Evolutionary conservation across 2,888 invertebrate genomes (phyloP), one percentile per base, ranked within the genome.

Genomic region (Caenorhabditis plicata): DNA sequence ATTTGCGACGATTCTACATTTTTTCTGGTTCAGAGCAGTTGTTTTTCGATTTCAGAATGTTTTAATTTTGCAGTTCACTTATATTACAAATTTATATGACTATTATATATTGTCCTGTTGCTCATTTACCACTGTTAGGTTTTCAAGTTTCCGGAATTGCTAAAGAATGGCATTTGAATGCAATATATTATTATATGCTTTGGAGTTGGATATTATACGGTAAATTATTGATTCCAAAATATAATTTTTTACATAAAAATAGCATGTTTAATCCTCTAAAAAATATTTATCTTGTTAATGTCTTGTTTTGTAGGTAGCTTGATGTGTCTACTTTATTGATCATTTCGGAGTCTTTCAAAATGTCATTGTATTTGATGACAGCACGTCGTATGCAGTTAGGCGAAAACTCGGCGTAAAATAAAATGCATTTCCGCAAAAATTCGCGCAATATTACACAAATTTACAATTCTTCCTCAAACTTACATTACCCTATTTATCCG

Each of bases 81-180:
- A 19, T 55, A 26, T 48, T 42, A 23, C 55, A 55, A 33, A 36
- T 55, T 33, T 55, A 55, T 32, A 38, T 55, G n/a, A 48, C 47
- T 19, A 33, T 55, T 4, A 38, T 55, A 19, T 55, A 55, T 17
- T 48, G 55, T 7, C 55, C 55, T 0, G 55, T 55, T 4, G 55
- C 55, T 5, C 48, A 55, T 44, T 44, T 55, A n/a, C 55, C 55
- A 19, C 42, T 55, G 43, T 55, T 55, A 17, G 55, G 55, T 11
- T 55, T 55, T 31, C 55, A 55, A 55, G 48, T 55, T 13, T 48
- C 48, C 1, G 55, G 55, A 7, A 27, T 55, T 19, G 44, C 44
- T 2, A 25, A 44, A 15, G 35, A 19, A 17, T 55, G 55, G 55
- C 35, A 39, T 8, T 11, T 55, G 15, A 55, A 55, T 33, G 55